Evolutionary conservation across 2,797 vertebrate genomes (phyloP).

Genomic region (Cynopterus sphinx): DNA sequence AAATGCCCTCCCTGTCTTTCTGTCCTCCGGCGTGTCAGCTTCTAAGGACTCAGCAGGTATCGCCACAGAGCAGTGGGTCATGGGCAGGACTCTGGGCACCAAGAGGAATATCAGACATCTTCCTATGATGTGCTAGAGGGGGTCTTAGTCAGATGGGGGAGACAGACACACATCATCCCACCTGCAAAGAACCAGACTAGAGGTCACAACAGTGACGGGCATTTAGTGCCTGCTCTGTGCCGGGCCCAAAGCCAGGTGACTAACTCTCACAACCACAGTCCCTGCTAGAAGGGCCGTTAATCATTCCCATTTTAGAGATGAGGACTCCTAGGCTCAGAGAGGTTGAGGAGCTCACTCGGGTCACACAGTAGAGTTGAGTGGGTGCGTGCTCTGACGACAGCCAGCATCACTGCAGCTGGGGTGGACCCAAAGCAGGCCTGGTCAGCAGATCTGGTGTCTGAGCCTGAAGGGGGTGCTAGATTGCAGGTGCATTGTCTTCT

Average conservation of each 20-base stretch:
- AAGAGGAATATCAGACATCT: background rate
- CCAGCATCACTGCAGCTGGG: background rate
- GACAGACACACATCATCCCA: background rate
- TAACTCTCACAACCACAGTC: background rate
- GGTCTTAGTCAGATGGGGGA: background rate
- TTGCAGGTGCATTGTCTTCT: background rate
- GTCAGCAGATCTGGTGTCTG: background rate
- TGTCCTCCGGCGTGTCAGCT: background rate
- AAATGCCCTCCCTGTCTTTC: background rate
- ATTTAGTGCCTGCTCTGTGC: background rate
- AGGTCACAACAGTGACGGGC: background rate
- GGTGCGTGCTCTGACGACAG: fast-evolving
- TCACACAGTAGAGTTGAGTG: background rate
- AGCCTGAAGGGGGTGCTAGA: fast-evolving
- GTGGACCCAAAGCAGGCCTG: background rate
- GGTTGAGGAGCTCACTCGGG: background rate
- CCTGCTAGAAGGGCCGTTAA: background rate
- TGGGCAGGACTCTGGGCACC: background rate
- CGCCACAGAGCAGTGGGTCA: fast-evolving
- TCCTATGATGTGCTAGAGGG: background rate
- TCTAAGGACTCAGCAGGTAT: background rate
- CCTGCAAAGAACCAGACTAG: fast-evolving
- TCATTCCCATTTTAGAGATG: background rate
- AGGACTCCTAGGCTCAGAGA: background rate
- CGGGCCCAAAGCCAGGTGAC: background rate